Base-by-base conservation (phyloP, 2,113 vertebrate species). In the human (Homo sapiens) region DNA sequence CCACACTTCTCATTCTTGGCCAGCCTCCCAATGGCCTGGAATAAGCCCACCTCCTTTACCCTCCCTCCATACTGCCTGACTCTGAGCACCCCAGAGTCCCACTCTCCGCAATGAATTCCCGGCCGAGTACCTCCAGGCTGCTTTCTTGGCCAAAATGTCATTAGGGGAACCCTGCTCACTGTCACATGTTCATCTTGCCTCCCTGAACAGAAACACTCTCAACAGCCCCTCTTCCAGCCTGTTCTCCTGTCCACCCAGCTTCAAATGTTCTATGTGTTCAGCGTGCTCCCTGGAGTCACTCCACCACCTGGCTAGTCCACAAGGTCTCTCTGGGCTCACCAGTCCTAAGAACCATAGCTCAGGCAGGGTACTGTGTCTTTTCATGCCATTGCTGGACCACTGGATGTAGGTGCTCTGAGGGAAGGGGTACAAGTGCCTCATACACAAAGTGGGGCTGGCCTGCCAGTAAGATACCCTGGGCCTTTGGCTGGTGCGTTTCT, bases 301-400 rank as follows among this genome's bases (percentile, higher is more conserved):
- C 35, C 2, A 14, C 7, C 3, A 7, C 48, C 45, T 59, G 73
- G 27, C n/a, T 70, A 16, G 59, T 40, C 23, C 30, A 30, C 61
- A 43, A 50, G 12, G 1, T 59, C 8, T 79, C 38, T 22, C n/a
- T 85, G 52, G 22, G 8, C 8, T 83, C 32, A 17, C 14, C 1
- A 43, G 7, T 83, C 25, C 57, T 72, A 25, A 30, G 72, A 84
- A 32, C 12, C 0, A 8, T 48, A 59, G 50, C 59, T 18, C 38
- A 48, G 70, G n/a, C 10, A 35, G 75, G 45, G 1, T 4, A 1
- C 6, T 25, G 1, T 17, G n/a, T 27, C 3, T n/a, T 57, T 40
- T 76, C 14, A 12, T 0, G 8, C 38, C 38, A 38, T 1, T 6
- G 11, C 38, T 81, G 55, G 64, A 45, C 30, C 18, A 45, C 32